Evolutionary conservation across 2,888 invertebrate species (phyloP), one percentile per base, ranked within the genome.

Genomic region (Xestia sexstrigata): DNA sequence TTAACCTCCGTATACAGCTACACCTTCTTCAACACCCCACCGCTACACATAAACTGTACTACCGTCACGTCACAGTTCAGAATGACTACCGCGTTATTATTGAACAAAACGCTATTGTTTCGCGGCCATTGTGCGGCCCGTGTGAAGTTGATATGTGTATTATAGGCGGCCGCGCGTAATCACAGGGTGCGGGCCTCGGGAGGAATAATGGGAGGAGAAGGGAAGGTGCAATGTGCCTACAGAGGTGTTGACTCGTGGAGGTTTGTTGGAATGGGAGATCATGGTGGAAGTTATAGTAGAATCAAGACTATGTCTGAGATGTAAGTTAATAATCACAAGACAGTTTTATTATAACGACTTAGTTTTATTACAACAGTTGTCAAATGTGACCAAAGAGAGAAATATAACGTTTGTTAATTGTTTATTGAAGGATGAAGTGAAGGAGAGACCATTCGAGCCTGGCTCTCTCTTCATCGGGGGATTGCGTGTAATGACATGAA

Each of bases 121-220:
- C 78, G 84, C 78, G 81, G 70, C 88, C 88, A 90, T 91, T 92
- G 93, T 92, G 90, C 75, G 84, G 84, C 86, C 85, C 91, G 94
- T 91, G 93, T 93, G 93, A 94, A 93, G 93, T 90, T 92, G 94
- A 94, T 95, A 94, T 92, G 93, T 93, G 93, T 94, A 94, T 95
- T 94, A 93, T 89, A 92, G 89, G 92, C 83, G 88, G 89, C 88
- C 87, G 84, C 85, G 60, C 49, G 75, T 89, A 90, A 86, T 91
- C 81, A 89, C 86, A 86, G 90, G 79, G 80, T 80, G 75, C 74
- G 62, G 69, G 58, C 66, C 62, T 52, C 73, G 23, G 77, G 58
- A 49, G 13, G n/a, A 66, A 13, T 52, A 60, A 65, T n/a, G 2
- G 47, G 35, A 65, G 60, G 49, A 35, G 58, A 11, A n/a, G 30